phyloP scores from a whole-genome alignment of 2,113 vertebrate genomes.

The Hassar affinis region DNA sequence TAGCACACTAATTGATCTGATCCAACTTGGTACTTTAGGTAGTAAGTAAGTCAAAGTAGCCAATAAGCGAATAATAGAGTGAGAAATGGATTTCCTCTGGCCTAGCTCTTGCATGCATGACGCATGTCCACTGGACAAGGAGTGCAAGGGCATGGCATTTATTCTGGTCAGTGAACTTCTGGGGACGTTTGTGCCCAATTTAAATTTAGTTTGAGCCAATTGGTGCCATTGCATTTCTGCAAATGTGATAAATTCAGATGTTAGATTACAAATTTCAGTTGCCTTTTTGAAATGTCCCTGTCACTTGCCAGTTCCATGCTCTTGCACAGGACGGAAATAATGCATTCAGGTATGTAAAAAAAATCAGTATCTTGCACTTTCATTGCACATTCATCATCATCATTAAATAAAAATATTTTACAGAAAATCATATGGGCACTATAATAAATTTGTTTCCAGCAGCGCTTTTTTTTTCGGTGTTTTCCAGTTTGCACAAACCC shows the following conservation, averaged over 20 bases:
- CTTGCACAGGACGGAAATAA: neutral
- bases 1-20: neutral
- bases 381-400: neutral
- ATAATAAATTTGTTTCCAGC: neutral
- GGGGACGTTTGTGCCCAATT: too few species aligned
- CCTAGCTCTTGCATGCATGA: too few species aligned
- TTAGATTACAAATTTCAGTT: too few species aligned
- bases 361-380: neutral
- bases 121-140: too few species aligned
- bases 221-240: neutral
- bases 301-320: neutral
- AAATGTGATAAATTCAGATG: too few species aligned
- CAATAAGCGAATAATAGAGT: neutral
- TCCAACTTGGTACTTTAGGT: neutral
- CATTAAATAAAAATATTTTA: neutral
- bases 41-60: neutral
- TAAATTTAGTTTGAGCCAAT: neutral
- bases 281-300: neutral
- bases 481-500: neutral
- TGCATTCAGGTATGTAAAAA: neutral
- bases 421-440: neutral
- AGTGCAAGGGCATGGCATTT: too few species aligned
- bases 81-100: neutral
- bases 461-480: neutral
- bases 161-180: neutral